Evolutionary conservation across 2,797 vertebrate genomes (phyloP).

Genomic region (Urosaurus nigricauda): DNA sequence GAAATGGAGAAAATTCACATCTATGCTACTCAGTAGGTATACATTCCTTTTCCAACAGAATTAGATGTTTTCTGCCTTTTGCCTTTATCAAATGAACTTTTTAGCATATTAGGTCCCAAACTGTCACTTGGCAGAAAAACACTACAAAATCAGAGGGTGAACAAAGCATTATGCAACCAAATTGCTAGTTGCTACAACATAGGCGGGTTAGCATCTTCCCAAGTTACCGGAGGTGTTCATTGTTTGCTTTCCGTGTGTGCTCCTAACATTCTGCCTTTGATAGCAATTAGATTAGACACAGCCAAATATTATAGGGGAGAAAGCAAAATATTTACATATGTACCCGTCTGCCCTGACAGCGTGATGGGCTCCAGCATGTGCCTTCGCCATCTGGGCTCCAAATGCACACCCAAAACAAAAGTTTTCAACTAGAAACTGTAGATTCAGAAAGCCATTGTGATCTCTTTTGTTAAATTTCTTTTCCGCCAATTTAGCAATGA

Average conservation of each 20-base stretch:
- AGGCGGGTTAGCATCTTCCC: conserved; percentile 51
- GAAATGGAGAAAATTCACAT: background rate
- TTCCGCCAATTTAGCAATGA: background rate
- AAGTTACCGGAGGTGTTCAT: conserved; percentile 62
- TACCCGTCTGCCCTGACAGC: conserved; percentile 80
- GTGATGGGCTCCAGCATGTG: conserved; percentile 77
- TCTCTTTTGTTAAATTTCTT: conserved; percentile 38
- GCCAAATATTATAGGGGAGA: conserved; percentile 79
- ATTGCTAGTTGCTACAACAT: conserved; percentile 63
- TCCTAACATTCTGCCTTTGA: conserved; percentile 75
- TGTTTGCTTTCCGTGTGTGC: conserved; percentile 70
- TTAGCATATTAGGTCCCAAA: conserved; percentile 26
- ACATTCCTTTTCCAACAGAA: background rate
- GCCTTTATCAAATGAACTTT: conserved; percentile 17
- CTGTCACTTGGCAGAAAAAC: conserved; percentile 39
- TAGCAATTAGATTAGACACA: conserved; percentile 81
- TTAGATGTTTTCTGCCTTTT: conserved; percentile 44
- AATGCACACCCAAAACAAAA: conserved; percentile 76
- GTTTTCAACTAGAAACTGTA: conserved; percentile 72
- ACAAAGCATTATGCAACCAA: conserved; percentile 47
- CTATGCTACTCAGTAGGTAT: background rate
- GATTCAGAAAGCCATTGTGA: conserved; percentile 53
- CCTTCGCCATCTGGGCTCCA: conserved; percentile 81
- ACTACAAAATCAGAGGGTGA: conserved; percentile 22
- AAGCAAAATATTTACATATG: conserved; percentile 83